Evolutionary conservation across 2,797 vertebrate species (phyloP), one percentile per base, ranked within the genome.

Genomic region (Platalea minor): DNA sequence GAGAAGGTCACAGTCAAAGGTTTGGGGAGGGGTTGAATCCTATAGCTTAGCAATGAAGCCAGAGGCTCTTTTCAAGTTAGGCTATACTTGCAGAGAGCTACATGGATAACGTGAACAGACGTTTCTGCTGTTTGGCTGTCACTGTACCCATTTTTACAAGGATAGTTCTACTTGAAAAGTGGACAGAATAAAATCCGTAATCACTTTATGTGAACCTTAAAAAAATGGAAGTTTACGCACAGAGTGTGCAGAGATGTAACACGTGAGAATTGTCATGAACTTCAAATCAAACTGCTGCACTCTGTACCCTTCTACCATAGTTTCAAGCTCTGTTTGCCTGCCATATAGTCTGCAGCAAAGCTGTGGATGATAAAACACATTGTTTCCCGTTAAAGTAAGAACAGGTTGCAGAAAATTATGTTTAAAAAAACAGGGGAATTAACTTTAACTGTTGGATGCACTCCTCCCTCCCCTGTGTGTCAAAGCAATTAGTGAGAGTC

Each of bases 401-500:
- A 53, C 10, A 83, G 25, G 26, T 79, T 64, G 53, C 24, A 92
- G 88, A 93, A 92, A 92, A 87, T 17, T 0, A 31, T 51, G 41
- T 37, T 87, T 74, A 39, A 94, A 96, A 85, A 60, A 73, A n/a
- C 61, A 94, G 29, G 43, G 50, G 86, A 80, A 87, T 95, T 89
- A 90, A 73, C 67, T 92, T 83, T 69, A 91, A 79, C 48, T 92
- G 25, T 69, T 51, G 61, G 61, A 45, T 93, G 54, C 50, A 70
- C 68, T 88, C 8, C 31, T 85, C 60, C 77, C 67, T 85, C 72
- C 48, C 8, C 46, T 4, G 5, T 61, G 21, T 90, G 69, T 93
- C 96, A 94, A 72, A 95, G 57, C 60, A 95, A 96, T 95, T 94
- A 95, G 70, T 26, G 72, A 95, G 88, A 85, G 70, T 54, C 83